Conservation (phyloP, 2,113 vertebrate species). For the Galbula dea region DNA sequence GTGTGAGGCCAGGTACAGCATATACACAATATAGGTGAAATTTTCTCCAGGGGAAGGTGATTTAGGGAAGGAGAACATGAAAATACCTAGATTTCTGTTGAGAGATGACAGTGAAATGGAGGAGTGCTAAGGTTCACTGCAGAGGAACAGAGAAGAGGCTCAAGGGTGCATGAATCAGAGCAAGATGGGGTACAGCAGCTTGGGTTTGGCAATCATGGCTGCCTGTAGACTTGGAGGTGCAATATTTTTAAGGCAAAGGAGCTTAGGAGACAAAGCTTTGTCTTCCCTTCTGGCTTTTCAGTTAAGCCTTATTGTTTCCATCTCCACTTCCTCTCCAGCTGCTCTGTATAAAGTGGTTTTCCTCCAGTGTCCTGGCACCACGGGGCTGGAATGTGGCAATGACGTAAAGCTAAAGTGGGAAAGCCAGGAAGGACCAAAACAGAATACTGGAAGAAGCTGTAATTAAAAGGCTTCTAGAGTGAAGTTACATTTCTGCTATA, state of each 20-base stretch:
- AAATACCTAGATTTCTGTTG: fast-evolving
- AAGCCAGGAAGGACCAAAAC: neutral
- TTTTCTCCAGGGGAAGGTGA: neutral
- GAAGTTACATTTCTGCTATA: neutral
- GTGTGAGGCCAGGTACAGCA: neutral
- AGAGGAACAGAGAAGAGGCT: neutral
- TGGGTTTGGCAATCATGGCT: neutral
- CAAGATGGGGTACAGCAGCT: neutral
- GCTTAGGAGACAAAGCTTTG: neutral
- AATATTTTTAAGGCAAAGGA: neutral
- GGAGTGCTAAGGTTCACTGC: neutral
- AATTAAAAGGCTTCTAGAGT: neutral
- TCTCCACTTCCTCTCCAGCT: neutral
- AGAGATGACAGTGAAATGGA: neutral
- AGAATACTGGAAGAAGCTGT: neutral
- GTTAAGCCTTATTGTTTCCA: neutral
- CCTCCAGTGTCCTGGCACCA: neutral
- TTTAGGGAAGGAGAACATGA: neutral
- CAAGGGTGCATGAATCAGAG: neutral
- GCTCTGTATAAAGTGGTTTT: neutral
- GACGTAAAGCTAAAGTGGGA: neutral
- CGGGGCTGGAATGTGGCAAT: neutral
- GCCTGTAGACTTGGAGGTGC: neutral
- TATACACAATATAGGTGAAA: neutral
- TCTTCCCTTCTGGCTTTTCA: neutral